Evolutionary conservation across 1,140 invertebrate genomes (phyloP), one percentile per base, ranked within the genome.

Genomic region (Episyrphus balteatus): DNA sequence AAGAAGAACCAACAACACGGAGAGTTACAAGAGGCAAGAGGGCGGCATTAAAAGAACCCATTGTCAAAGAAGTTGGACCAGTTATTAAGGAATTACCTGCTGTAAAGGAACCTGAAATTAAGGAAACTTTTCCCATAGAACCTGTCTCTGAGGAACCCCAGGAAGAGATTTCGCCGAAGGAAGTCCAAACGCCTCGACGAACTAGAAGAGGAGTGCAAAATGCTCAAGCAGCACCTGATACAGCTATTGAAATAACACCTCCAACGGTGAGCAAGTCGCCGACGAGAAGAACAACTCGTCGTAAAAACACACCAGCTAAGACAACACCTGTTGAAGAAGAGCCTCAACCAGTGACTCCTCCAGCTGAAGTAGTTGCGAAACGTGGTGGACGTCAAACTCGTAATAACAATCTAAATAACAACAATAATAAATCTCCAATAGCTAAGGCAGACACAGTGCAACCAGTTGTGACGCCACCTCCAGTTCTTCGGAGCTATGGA

Each of bases 321-420:
- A 46, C 37, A 32, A 44, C 21, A 17, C 15, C 40, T n/a, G 6
- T 13, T 5, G 14, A 15, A 3, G 11, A 10, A 13, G 18, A 19
- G 15, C 32, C 11, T 30, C 26, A 6, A 41, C 40, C 43, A 1
- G 42, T 42, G 30, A 13, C 46, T 9, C 34, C 47, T 1, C n/a
- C 46, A 19, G 30, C 42, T 13, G 38, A 42, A 33, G 33, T 44
- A 34, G 21, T 26, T 26, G 51, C 53, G 11, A 51, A 62, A 19
- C 52, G 62, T 21, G 62, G 62, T 6, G 60, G 62, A 1, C 61
- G 62, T 6, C 54, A 55, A 8, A 54, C 55, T 34, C 42, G 34
- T 13, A 64, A 60, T 44, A 64, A 60, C 21, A 59, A 59, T 34
- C 37, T 46, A 40, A 52, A 54, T 7, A 62, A 48, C 53, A 58